Evolutionary conservation across 2,113 vertebrate genomes (phyloP), one percentile per base, ranked within the genome.

Genomic region (Cyrtonyx montezumae): DNA sequence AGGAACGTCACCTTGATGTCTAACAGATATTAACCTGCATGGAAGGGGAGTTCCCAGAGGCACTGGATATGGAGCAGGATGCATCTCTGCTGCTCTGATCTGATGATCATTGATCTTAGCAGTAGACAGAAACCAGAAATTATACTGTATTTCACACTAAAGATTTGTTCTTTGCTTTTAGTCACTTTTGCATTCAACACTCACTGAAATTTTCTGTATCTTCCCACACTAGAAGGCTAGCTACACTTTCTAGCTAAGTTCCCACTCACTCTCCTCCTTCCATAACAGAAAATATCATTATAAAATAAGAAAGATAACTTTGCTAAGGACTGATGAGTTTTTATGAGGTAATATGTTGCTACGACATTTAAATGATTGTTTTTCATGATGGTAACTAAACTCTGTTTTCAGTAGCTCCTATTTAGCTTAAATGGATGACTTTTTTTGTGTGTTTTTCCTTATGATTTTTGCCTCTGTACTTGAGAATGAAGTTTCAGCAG

Each of bases 301-400:
- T 59, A 53, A 45, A 55, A 73, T 95, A 90, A 87, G 79, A 58
- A 87, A 61, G 79, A 32, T 42, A 88, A 63, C 42, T 81, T 67
- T 71, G 79, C 9, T 42, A 85, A 91, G 40, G 76, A 34, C 40
- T 84, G 28, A 14, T 79, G 21, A 74, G 55, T 88, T 90, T 87
- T 75, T 75, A 79, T 4, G 45, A 94, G 68, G 63, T 46, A 59
- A 26, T 51, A 58, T 46, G 65, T 59, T 81, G 53, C 25, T 61
- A 73, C 61, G 94, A 95, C 73, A 45, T 83, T 67, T 89, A 91
- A 89, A 70, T 78, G 59, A 80, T 94, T 93, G 81, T 77, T 87
- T 97, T 97, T 96, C 63, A 84, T 94, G 91, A 86, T 46, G 71
- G 61, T 48, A 82, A 88, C 83, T 69, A 43, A 84, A 53, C 61